Evolutionary conservation across 2,113 vertebrate genomes (phyloP), one percentile per base, ranked within the genome.

Genomic region (Nothocercus julius): DNA sequence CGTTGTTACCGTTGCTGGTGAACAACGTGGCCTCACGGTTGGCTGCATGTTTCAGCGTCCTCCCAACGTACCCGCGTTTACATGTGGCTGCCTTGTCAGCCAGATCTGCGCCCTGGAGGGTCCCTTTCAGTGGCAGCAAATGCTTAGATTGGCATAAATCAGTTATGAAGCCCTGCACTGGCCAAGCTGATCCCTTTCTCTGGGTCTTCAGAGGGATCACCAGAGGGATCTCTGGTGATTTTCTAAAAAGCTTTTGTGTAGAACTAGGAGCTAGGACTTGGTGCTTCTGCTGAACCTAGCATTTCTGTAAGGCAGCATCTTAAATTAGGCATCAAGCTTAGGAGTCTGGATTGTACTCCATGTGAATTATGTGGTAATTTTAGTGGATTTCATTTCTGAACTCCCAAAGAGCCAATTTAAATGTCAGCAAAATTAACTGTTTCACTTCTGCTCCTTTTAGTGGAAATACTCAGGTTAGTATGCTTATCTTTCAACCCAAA

Each of bases 81-180:
- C 82, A 10, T 69, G 18, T 12, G 70, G 32, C 45, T 88, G 51
- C 1, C 0, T 49, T 88, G 73, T 92, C 83, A 90, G 70, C 66
- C 69, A 28, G 59, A n/a, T 66, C 40, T 87, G 0, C 54, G 89
- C 67, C 63, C n/a, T 70, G 30, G 79, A 76, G 87, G 80, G 49
- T 36, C 56, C 15, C 49, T 85, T 96, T 83, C 40, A 81, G 85
- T 61, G 66, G 36, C 13, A 90, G 72, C 68, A 92, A 93, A 81
- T 64, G 49, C 63, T 90, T 80, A 58, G 69, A 74, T 83, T 62
- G 77, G 40, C 86, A 74, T 73, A 90, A 92, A 95, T 92, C 76
- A 77, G 10, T 73, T 49, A 20, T 69, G 59, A 42, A 76, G 82
- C 30, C 49, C 36, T 87, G 53, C 3, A 4, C 30, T 90, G 79